Conservation (phyloP, 2,888 invertebrate genomes). For the Antitype chi region DNA sequence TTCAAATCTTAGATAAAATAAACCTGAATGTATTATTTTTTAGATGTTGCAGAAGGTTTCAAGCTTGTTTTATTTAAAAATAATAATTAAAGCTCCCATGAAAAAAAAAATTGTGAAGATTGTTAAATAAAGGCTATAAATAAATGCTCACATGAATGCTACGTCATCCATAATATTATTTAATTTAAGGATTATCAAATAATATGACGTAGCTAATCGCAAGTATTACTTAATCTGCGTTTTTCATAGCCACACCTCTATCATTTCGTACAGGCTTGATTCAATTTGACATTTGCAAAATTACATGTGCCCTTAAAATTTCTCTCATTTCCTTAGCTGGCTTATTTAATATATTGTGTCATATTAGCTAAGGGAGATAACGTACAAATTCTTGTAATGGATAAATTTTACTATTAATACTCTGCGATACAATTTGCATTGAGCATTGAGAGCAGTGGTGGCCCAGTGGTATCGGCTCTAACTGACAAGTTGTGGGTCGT, state of each 20-base stretch:
- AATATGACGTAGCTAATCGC: neutral
- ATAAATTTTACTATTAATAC: neutral
- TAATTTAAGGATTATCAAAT: neutral
- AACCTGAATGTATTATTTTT: neutral
- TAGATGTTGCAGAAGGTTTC: neutral
- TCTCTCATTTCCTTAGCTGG: slow-evolving; percentile 29
- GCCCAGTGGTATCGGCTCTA: no score
- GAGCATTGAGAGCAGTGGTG: no score
- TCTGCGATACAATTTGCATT: neutral
- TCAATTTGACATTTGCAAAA: slow-evolving; percentile 63
- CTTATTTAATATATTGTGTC: slow-evolving; percentile 25
- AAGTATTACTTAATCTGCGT: neutral
- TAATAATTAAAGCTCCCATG: neutral
- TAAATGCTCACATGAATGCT: neutral
- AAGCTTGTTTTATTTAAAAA: neutral
- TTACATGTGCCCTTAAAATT: slow-evolving; percentile 61
- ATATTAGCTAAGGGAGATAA: slow-evolving; percentile 11
- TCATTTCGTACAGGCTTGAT: slow-evolving; percentile 58
- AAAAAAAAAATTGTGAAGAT: no score
- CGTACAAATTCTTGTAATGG: neutral
- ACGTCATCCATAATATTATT: neutral
- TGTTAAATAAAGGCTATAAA: no score
- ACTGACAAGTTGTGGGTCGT: no score
- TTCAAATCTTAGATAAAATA: neutral
- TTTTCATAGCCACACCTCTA: slow-evolving; percentile 42